These are phyloP conservation scores for Lucilia sericata DNA, from an alignment of 1,140 invertebrate genomes.

Conservation along the genomic window DNA sequence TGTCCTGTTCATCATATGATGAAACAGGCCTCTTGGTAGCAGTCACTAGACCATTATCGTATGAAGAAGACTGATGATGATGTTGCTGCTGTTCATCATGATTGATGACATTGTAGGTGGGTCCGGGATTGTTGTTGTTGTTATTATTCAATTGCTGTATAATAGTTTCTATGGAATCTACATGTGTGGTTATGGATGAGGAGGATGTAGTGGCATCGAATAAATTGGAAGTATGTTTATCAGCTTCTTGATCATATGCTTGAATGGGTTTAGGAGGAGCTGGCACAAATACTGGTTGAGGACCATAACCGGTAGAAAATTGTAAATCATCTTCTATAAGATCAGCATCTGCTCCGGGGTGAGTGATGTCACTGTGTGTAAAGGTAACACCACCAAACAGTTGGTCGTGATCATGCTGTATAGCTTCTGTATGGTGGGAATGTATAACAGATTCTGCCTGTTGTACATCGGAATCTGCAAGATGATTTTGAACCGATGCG, in stretches of 20 bases:
- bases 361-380: conserved; percentile 66
- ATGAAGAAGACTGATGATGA: conserved; percentile 34
- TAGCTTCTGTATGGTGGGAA: not conserved
- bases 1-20: not conserved
- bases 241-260: not conserved
- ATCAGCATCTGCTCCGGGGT: conserved; percentile 65
- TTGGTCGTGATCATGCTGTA: conserved; percentile 58
- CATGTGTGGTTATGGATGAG: conserved; percentile 67
- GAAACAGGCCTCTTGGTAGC: not conserved
- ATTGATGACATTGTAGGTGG: conserved; percentile 63
- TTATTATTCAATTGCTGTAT: conserved; percentile 75
- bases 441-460: not conserved
- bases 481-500: not conserved
- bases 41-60: not conserved
- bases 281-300: conserved; percentile 59
- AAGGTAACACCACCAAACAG: conserved; percentile 59
- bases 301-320: conserved; percentile 65
- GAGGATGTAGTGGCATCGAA: conserved; percentile 52
- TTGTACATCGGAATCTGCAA: conserved; percentile 50
- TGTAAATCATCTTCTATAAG: conserved; percentile 63
- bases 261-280: conserved; percentile 49
- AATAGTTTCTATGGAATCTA: conserved; percentile 73
- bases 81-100: conserved; percentile 48
- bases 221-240: conserved; percentile 5
- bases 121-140: conserved; percentile 68